Conservation (phyloP, 2,888 invertebrate species). For the Cheilosia urbana region DNA sequence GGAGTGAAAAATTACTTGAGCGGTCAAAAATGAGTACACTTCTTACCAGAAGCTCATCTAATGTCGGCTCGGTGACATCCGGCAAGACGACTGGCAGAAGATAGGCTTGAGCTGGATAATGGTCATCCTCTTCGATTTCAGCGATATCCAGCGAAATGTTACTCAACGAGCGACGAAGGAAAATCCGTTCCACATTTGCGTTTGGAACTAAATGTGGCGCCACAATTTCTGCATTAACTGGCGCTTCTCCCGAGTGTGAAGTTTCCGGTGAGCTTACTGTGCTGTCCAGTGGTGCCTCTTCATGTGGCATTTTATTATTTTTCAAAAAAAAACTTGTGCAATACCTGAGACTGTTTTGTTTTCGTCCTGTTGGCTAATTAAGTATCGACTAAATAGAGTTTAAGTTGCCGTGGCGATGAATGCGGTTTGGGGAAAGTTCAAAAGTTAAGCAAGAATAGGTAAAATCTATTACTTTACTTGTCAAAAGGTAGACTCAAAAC, state of each 20-base stretch:
- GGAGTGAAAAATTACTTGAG: neutral
- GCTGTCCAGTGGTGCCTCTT: constrained; percentile 80
- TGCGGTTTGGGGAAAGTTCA: neutral
- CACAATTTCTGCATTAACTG: constrained; percentile 44
- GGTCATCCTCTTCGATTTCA: constrained; percentile 80
- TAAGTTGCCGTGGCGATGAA: constrained; percentile 40
- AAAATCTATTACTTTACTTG: too few relatives aligned
- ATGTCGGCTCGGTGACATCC: constrained; percentile 85
- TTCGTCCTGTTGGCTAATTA: neutral
- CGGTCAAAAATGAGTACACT: neutral
- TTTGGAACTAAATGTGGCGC: constrained; percentile 40
- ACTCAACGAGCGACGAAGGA: constrained; percentile 54
- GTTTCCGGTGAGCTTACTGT: constrained; percentile 80
- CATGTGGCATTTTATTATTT: constrained; percentile 78
- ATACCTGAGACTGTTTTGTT: constrained; percentile 4
- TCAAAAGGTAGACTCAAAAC: too few relatives aligned
- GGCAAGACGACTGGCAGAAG: constrained; percentile 85
- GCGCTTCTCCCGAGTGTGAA: constrained; percentile 80
- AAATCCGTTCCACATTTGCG: constrained; percentile 47
- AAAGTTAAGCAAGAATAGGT: neutral
- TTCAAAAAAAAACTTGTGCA: neutral
- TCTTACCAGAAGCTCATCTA: constrained; percentile 86
- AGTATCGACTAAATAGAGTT: constrained; percentile 47
- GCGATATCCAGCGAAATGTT: constrained; percentile 78
- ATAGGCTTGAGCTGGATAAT: constrained; percentile 82